Evolutionary conservation across 2,888 invertebrate genomes (phyloP).

Genomic region (Oligia strigilis): DNA sequence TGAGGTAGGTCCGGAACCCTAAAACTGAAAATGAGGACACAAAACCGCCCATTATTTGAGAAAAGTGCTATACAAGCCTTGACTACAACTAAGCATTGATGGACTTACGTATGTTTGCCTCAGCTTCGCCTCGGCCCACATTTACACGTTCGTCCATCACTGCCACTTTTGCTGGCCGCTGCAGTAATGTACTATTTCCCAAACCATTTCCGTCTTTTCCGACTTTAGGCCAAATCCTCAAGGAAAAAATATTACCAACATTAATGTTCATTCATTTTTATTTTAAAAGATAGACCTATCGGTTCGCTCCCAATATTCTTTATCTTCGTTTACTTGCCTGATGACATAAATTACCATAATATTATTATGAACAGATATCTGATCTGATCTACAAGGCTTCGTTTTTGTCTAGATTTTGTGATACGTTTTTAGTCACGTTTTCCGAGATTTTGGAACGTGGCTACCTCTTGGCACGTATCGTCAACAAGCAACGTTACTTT

Average conservation of each 20-base stretch:
- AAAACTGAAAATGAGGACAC: not conserved
- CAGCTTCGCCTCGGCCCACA: too few species aligned
- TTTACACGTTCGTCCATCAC: too few species aligned
- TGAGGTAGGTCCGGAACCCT: too few species aligned
- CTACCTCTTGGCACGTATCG: constrained; percentile 1
- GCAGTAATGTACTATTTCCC: not conserved
- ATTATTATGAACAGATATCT: constrained; percentile 59
- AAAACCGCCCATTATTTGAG: not conserved
- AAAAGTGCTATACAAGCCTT: too few species aligned
- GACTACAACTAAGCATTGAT: too few species aligned
- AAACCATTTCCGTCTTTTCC: not conserved
- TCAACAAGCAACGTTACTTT: not conserved
- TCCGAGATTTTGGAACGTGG: not conserved
- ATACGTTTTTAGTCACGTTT: constrained; percentile 11
- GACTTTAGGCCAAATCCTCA: constrained; percentile 5
- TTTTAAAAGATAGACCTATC: constrained; percentile 25
- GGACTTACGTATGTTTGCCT: too few species aligned
- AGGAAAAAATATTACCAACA: constrained; percentile 8
- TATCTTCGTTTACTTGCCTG: constrained; percentile 42
- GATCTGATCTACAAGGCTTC: constrained; percentile 59
- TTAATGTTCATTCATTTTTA: constrained; percentile 38
- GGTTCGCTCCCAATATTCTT: constrained; percentile 43
- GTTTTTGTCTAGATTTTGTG: constrained; percentile 47
- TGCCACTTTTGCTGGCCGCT: too few species aligned
- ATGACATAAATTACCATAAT: constrained; percentile 71